Evolutionary conservation across 2,797 vertebrate species (phyloP).

Genomic region (Esox lucius): DNA sequence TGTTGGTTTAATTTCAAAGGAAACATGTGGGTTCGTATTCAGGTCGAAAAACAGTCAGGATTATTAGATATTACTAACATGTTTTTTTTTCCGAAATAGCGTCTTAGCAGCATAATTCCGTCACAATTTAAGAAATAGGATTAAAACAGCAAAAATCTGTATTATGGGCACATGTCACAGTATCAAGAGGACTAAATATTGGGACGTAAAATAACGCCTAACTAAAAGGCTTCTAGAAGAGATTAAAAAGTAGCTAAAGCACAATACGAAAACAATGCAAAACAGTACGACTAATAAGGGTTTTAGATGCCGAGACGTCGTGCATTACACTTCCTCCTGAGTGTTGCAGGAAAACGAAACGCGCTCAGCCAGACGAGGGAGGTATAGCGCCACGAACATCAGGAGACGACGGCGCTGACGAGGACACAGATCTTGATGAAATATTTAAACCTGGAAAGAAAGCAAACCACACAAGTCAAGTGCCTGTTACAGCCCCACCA

Average conservation of each 20-base stretch:
- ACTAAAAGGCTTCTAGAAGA: constrained; percentile 28
- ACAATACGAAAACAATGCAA: constrained; percentile 55
- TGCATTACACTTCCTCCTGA: constrained; percentile 73
- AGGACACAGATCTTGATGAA: constrained; percentile 73
- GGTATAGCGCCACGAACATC: constrained; percentile 74
- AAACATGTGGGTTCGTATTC: constrained; percentile 16
- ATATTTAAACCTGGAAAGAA: constrained; percentile 76
- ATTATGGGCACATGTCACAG: constrained; percentile 55
- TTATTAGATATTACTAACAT: constrained; percentile 18
- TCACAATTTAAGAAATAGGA: constrained; percentile 9
- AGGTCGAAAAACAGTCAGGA: constrained; percentile 49
- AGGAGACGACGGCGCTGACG: constrained; percentile 76
- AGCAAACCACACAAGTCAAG: constrained; percentile 78
- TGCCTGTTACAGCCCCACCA: constrained; percentile 30
- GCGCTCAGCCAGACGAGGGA: constrained; percentile 70
- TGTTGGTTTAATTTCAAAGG: background rate
- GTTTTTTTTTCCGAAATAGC: constrained; percentile 25
- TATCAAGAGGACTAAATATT: constrained; percentile 47
- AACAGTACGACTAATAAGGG: background rate
- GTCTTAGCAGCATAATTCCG: constrained; percentile 24
- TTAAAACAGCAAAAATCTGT: constrained; percentile 26
- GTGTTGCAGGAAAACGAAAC: constrained; percentile 76
- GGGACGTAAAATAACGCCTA: constrained; percentile 50
- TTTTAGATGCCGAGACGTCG: constrained; percentile 66
- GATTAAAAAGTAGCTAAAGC: constrained; percentile 59